Conservation (phyloP, 2,797 vertebrate genomes). For the Trachops cirrhosus region DNA sequence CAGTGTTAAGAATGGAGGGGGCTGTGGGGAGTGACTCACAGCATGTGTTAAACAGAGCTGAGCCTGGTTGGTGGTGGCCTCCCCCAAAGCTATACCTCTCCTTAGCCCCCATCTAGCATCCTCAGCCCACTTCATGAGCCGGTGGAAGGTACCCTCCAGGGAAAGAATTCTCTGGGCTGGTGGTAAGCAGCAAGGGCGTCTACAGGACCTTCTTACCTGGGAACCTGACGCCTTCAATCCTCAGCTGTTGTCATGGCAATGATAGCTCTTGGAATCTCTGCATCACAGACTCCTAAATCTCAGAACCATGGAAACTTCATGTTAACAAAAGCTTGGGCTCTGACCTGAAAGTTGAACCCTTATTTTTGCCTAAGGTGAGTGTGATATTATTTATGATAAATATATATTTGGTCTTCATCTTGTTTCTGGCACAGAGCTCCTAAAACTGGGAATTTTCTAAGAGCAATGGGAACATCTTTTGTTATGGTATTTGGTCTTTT, state of each 20-base stretch:
- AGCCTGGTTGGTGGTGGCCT: not conserved
- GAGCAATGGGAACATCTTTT: not conserved
- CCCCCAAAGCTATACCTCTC: not conserved
- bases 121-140: not conserved
- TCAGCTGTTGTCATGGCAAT: not conserved
- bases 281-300: not conserved
- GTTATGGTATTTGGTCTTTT: not conserved
- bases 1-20: not conserved
- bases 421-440: not conserved
- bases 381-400: not conserved
- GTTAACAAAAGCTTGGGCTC: not conserved
- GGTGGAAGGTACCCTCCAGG: not conserved
- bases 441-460: not conserved
- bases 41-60: not conserved
- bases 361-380: not conserved
- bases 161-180: not conserved
- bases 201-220: not conserved
- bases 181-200: not conserved
- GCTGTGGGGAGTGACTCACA: not conserved
- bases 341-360: not conserved
- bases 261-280: not conserved
- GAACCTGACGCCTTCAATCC: not conserved
- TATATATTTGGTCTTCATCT: not conserved
- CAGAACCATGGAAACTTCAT: not conserved
- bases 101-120: not conserved